A percentile compares a stretch with the other conserved stretches of the same genome.
Evolutionary conservation across 1,140 invertebrate genomes (phyloP).

Genomic region (Camponotus pennsylvanicus): DNA sequence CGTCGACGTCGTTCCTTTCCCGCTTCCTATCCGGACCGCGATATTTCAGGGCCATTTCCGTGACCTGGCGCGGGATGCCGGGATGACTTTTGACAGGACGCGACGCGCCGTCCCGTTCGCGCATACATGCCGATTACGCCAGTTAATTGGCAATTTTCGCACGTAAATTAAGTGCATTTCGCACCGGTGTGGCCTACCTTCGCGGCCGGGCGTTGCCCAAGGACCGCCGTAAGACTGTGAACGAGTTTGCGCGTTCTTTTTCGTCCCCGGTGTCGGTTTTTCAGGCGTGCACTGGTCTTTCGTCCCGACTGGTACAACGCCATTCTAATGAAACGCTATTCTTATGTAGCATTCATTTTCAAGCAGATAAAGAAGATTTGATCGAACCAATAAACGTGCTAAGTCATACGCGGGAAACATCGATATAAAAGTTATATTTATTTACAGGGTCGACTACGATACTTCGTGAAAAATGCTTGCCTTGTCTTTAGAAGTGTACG

Average conservation of each 20-base stretch:
- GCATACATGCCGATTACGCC: conserved; percentile 68
- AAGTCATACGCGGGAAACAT: not conserved
- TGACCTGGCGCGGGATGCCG: conserved; percentile 47
- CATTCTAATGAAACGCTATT: conserved; percentile 56
- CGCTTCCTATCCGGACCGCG: conserved; percentile 45
- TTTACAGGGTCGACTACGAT: conserved; percentile 19
- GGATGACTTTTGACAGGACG: not conserved
- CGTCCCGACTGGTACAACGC: conserved; percentile 31
- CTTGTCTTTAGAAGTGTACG: conserved; percentile 39
- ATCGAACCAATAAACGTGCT: not conserved
- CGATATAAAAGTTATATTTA: conserved; percentile 3
- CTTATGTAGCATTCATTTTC: not conserved
- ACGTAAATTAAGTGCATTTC: conserved; percentile 75
- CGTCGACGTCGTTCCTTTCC: not conserved
- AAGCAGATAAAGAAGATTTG: conserved; percentile 32
- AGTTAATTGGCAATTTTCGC: conserved; percentile 79
- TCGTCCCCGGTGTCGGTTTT: conserved; percentile 48
- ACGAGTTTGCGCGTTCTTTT: conserved; percentile 65
- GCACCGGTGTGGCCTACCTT: conserved; percentile 69
- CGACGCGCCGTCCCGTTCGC: not conserved
- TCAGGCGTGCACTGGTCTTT: conserved; percentile 20
- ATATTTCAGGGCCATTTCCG: conserved; percentile 64
- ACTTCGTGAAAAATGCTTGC: not conserved
- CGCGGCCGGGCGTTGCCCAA: conserved; percentile 71
- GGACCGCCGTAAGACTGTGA: conserved; percentile 66